These are phyloP conservation scores for Diadegma fenestrale DNA, from an alignment of 2,888 invertebrate species.

Conservation along the genomic window DNA sequence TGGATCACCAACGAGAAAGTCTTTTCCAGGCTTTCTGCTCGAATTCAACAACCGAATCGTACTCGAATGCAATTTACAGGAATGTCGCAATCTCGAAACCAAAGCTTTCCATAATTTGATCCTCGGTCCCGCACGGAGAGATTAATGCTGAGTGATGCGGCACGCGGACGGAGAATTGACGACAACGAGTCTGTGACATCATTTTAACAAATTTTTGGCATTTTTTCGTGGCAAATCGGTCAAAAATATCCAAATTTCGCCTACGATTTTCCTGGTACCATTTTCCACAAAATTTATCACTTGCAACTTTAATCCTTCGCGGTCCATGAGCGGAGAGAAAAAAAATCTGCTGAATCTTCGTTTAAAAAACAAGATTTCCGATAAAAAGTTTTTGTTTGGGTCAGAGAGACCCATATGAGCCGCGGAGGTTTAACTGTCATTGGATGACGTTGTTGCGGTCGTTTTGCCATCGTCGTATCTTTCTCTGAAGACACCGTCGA, in stretches of 20 bases:
- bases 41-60: neutral
- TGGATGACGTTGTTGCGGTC: neutral
- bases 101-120: neutral
- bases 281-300: no score
- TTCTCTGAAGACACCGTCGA: constrained; percentile 2
- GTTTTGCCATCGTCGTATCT: neutral
- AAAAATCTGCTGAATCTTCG: no score
- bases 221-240: no score
- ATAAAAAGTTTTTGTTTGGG: no score
- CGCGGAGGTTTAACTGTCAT: constrained; percentile 48
- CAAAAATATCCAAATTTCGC: no score
- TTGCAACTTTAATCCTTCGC: no score
- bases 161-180: neutral
- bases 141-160: neutral
- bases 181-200: neutral
- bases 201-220: no score
- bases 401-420: neutral
- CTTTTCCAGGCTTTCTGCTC: neutral
- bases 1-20: neutral
- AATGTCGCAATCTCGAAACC: neutral
- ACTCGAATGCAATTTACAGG: neutral
- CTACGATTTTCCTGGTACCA: no score
- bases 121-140: neutral
- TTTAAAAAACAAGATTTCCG: no score
- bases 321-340: no score